Evolutionary conservation across 2,888 invertebrate genomes (phyloP), one percentile per base, ranked within the genome.

Genomic region (Tipula vernalis): DNA sequence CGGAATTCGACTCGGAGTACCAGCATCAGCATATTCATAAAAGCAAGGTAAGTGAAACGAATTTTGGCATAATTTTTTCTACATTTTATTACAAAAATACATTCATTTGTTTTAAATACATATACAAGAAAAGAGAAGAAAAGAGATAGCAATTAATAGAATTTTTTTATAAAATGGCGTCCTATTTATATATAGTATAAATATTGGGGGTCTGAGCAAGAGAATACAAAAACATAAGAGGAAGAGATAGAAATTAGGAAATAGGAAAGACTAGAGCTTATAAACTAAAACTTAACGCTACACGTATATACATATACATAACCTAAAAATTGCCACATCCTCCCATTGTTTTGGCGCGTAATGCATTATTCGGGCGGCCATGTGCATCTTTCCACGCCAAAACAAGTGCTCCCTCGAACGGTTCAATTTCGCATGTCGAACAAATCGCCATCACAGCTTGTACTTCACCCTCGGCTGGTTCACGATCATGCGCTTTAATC

Each of bases 21-120:
- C 97, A 97, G 89, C 96, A 97, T 90, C 97, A 98, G 92, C 97
- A 98, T 92, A 96, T 97, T 89, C 98, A 98, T 91, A 97, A 97
- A 91, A 95, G 96, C 89, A 97, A 97, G 96, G 97, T 97, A 92
- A 93, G 28, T 28, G 28, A 28, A 1, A 28, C 28, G 95, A 91
- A 51, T 3, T 51, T 44, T 44, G 44, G 0, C 10, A 87, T 88
- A 89, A 86, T 83, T 41, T 88, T 86, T 87, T 84, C 42, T 36
- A 85, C 18, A 42, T 85, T 85, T 85, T 85, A 42, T 42, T 85
- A 42, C 42, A 85, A 42, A 85, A 42, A 85, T 85, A 85, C 36
- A 83, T 36, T 36, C 44, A 71, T 71, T 28, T 28, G 28, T 28
- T 5, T 71, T 71, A 51, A n/a, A 51, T 51, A 71, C 71, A 28